Evolutionary conservation across 2,113 vertebrate genomes (phyloP).

Genomic region (Hyperopisus bebe): DNA sequence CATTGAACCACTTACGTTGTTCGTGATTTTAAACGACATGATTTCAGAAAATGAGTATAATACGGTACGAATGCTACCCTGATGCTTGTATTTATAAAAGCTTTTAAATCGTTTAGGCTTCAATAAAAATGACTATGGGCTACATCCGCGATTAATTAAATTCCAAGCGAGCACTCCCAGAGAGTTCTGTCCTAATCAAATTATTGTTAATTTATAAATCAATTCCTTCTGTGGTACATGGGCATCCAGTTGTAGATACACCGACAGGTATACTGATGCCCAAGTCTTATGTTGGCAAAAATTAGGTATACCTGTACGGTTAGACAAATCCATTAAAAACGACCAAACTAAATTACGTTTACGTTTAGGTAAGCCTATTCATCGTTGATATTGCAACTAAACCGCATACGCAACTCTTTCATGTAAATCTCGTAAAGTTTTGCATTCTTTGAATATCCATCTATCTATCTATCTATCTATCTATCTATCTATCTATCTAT

Average conservation of each 20-base stretch:
- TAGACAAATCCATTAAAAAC: not conserved
- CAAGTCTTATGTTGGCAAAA: not conserved
- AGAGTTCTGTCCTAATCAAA: not conserved
- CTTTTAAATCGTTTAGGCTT: not conserved
- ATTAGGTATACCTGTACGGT: not conserved
- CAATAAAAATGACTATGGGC: not conserved
- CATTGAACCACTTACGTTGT: not conserved
- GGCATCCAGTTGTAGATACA: not conserved
- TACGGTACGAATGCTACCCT: not conserved
- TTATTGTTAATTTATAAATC: not conserved
- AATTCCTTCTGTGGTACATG: not conserved
- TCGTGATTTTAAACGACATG: not conserved
- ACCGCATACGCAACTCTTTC: not conserved
- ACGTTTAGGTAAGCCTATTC: not conserved
- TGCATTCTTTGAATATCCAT: not conserved
- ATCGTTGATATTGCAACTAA: not conserved
- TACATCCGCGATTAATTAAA: not conserved
- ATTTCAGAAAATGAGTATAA: not conserved
- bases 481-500: constrained; percentile 7
- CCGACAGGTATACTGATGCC: not conserved
- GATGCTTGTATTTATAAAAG: not conserved
- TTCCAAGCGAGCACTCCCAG: not conserved
- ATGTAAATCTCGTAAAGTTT: not conserved
- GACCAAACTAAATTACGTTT: not conserved
- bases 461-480: constrained; percentile 1